Conservation (phyloP, 37 sponge, comb jelly and placozoan species). For the Theonella swinhoei region DNA sequence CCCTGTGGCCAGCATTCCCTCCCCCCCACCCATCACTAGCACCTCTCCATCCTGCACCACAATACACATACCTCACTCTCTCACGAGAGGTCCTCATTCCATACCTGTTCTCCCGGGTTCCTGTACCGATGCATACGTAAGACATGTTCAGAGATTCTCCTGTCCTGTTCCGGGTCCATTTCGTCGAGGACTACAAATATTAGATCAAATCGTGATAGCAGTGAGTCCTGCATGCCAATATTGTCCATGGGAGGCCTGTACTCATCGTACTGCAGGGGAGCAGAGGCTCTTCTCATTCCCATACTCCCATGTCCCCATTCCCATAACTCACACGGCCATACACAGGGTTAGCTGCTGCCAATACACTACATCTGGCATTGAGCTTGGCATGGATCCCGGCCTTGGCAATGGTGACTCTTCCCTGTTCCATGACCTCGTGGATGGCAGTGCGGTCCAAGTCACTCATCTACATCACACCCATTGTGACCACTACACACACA, state of each 20-base stretch:
- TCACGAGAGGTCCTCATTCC: neutral
- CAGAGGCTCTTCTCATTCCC: neutral
- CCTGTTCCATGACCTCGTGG: constrained; percentile 99
- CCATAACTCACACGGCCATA: constrained; percentile 87
- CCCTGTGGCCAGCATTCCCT: constrained; percentile 63
- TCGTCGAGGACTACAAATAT: constrained; percentile 96
- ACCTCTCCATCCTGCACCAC: constrained; percentile 43
- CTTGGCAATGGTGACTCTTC: constrained; percentile 96
- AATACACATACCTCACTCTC: neutral
- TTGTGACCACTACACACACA: neutral
- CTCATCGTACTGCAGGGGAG: constrained; percentile 84
- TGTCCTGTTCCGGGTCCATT: constrained; percentile 95
- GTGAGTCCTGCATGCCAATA: constrained; percentile 99
- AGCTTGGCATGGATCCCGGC: constrained; percentile 98
- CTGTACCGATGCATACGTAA: constrained; percentile 98
- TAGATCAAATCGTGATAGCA: constrained; percentile 96
- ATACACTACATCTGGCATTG: constrained; percentile 95
- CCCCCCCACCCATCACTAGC: constrained; percentile 68
- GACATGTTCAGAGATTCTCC: constrained; percentile 94
- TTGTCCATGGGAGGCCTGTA: constrained; percentile 99
- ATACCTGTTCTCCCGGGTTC: constrained; percentile 89
- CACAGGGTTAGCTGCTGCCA: constrained; percentile 99
- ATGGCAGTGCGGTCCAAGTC: constrained; percentile 99
- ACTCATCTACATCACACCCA: constrained; percentile 78
- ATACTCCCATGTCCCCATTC: neutral